phyloP scores from a whole-genome alignment of 2,888 invertebrate species.

The Drosophila imparisetae region DNA sequence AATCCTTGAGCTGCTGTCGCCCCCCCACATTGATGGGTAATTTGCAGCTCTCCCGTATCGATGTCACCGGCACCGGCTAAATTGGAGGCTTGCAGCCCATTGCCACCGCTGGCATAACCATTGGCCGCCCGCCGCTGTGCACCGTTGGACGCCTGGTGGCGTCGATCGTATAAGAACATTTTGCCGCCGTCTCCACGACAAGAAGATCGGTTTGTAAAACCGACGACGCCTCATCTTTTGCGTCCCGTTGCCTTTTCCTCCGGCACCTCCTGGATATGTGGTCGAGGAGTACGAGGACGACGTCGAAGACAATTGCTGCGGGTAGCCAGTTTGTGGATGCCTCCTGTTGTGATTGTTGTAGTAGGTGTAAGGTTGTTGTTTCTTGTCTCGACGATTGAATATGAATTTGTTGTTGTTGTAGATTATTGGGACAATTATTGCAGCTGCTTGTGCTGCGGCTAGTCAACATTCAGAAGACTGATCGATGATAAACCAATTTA shows the following conservation, averaged over 20 bases:
- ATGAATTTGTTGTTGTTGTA: not conserved
- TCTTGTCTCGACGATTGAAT: constrained; percentile 1
- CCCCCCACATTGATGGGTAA: constrained; percentile 63
- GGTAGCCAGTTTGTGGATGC: constrained; percentile 29
- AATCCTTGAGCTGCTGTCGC: constrained; percentile 47
- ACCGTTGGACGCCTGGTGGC: constrained; percentile 76
- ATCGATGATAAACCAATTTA: constrained; percentile 11
- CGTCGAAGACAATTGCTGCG: constrained; percentile 2
- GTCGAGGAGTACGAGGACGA: constrained; percentile 19
- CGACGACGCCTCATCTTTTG: constrained; percentile 47
- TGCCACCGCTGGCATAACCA: constrained; percentile 74
- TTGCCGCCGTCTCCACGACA: constrained; percentile 62
- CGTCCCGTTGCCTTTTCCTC: constrained; percentile 55
- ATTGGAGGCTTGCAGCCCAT: too few species aligned
- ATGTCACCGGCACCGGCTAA: constrained; percentile 52
- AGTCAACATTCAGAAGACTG: too few species aligned
- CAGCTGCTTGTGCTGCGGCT: constrained; percentile 27
- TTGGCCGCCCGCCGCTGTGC: constrained; percentile 79
- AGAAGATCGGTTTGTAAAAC: constrained; percentile 27
- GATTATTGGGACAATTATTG: constrained; percentile 14
- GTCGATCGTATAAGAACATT: constrained; percentile 84
- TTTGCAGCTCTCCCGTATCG: constrained; percentile 62
- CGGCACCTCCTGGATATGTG: constrained; percentile 47
- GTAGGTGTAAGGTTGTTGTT: not conserved
- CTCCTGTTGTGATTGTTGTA: constrained; percentile 2